Percentiles rank a stretch among this genome's conserved stretches.
phyloP scores from a whole-genome alignment of 2,797 vertebrate species.

The Pelochelys cantorii region DNA sequence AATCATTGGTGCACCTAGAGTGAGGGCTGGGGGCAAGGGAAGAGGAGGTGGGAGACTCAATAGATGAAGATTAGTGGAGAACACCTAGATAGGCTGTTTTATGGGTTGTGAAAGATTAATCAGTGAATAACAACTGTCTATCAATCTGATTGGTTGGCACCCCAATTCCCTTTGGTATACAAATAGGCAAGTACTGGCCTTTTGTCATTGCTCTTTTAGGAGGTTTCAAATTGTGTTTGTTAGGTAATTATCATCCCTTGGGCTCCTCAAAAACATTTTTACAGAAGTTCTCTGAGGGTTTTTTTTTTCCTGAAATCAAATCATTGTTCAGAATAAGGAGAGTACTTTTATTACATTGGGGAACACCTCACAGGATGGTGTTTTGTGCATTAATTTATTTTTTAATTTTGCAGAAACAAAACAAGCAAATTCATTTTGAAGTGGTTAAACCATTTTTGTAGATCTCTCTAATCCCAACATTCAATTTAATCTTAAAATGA shows the following conservation, averaged over 20 bases:
- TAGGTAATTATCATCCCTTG: constrained; percentile 23
- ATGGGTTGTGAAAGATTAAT: neutral
- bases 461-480: constrained; percentile 67
- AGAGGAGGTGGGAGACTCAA: neutral
- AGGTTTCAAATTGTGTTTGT: constrained; percentile 31
- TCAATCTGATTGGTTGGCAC: neutral
- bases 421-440: constrained; percentile 57
- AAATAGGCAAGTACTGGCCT: neutral
- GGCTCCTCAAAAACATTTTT: constrained; percentile 47
- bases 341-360: constrained; percentile 46
- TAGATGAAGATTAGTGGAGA: neutral
- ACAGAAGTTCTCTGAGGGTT: neutral
- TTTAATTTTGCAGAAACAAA: constrained; percentile 66
- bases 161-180: neutral
- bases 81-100: neutral
- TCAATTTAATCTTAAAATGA: constrained; percentile 69
- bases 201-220: neutral
- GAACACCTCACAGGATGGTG: constrained; percentile 19
- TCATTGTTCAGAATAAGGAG: constrained; percentile 5
- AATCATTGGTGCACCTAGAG: neutral
- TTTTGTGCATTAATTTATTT: constrained; percentile 45
- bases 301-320: constrained; percentile 1
- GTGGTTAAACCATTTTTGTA: constrained; percentile 56
- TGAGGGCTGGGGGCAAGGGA: too few relatives aligned
- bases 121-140: neutral